phyloP scores from a whole-genome alignment of 2,888 invertebrate species.

The Dynastes tityus region DNA sequence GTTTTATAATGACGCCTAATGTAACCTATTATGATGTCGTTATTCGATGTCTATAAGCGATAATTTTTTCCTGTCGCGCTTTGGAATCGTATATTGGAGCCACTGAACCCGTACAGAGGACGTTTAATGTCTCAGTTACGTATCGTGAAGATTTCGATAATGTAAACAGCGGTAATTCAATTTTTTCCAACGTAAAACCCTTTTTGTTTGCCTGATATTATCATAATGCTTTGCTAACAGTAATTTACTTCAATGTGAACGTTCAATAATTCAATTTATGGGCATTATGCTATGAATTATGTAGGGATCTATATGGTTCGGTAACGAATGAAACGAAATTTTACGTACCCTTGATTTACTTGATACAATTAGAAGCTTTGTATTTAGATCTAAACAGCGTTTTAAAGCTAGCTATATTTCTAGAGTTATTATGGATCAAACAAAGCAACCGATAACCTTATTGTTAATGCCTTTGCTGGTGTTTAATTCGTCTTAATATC shows the following conservation, averaged over 20 bases:
- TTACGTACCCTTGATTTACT: no score
- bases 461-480: no score
- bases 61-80: conserved; percentile 34
- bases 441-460: no score
- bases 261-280: background rate
- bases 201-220: background rate
- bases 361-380: no score
- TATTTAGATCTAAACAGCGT: no score
- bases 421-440: no score
- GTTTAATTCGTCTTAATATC: no score
- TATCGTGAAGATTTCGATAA: conserved; percentile 18
- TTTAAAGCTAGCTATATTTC: no score
- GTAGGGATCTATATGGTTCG: no score
- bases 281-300: no score
- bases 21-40: conserved; percentile 36
- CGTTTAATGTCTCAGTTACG: conserved; percentile 22
- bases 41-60: conserved; percentile 38
- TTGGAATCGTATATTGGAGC: conserved; percentile 3
- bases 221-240: background rate
- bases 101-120: conserved; percentile 22
- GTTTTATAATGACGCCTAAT: conserved; percentile 35
- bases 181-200: background rate
- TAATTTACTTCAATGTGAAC: background rate
- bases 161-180: background rate
- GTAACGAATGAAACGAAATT: no score